Base-by-base conservation (phyloP, 2,888 invertebrate genomes). In the Poecilobothrus nobilitatus region DNA sequence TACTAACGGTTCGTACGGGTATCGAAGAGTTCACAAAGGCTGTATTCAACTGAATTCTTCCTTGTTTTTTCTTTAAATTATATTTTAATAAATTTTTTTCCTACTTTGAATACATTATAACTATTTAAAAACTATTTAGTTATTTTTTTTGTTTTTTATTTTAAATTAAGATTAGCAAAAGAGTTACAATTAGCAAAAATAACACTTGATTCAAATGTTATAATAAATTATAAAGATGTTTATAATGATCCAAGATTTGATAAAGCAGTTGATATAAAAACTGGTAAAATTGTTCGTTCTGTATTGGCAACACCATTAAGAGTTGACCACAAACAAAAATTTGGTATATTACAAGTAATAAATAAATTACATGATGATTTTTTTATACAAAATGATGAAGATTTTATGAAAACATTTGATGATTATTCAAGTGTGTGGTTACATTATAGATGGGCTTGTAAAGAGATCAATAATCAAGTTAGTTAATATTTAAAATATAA, bases 381-480 rank as follows among this genome's bases (percentile, higher is more conserved):
- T 4, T 88, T 87, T 74, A 80, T 81, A 63, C 63, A 72, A 0
- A 83, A 84, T 8, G 88, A 88, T 74, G 86, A 87, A 76, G 75
- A 78, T 67, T 78, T 87, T 67, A 85, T 87, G 73, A 76, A 82
- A 12, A 85, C 85, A 22, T 86, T 88, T 76, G 82, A 85, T 20
- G 83, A 83, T 71, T 87, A 87, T 75, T 86, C 85, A 74, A 83
- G 85, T 0, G 80, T 87, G 63, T 85, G 85, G 22, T 80, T 88
- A 8, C 85, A 86, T 77, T 87, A 85, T 74, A 83, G 84, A 62
- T 84, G 83, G 68, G 81, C 85, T 8, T 20, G 62, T 21, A 20
- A 68, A 27, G 22, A 41, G 6, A 20, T 65, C 21, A 27, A 21
- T 12, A 65, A 65, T 21, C 44, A 61, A 65, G 66, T 63, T 67